Percentiles rank a stretch among this genome's conserved stretches.
Evolutionary conservation across 2,797 vertebrate genomes (phyloP).

Genomic region (Enteromius paludinosus): DNA sequence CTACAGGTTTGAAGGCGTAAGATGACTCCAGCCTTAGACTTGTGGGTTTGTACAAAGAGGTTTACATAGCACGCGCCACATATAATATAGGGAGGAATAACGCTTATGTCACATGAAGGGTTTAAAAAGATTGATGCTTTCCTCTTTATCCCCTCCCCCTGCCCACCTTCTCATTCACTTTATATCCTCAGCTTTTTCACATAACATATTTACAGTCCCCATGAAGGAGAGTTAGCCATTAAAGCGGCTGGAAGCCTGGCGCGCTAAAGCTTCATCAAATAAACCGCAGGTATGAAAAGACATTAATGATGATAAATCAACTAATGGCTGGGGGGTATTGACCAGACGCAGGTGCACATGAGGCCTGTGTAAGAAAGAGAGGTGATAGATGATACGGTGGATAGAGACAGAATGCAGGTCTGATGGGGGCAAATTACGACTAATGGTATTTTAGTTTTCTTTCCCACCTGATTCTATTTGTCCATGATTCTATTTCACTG

Average conservation of each 20-base stretch:
- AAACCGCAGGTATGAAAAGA: conserved; percentile 54
- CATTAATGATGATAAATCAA: conserved; percentile 60
- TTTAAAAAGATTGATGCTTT: conserved; percentile 12
- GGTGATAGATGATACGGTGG: conserved; percentile 34
- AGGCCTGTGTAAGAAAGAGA: conserved; percentile 24
- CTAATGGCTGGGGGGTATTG: conserved; percentile 49
- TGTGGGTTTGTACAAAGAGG: neutral
- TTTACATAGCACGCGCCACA: neutral
- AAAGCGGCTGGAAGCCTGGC: conserved; percentile 24
- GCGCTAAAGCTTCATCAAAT: conserved; percentile 57
- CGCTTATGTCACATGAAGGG: neutral
- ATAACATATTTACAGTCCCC: conserved; percentile 32
- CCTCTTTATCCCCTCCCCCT: conserved; percentile 4
- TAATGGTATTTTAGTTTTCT: conserved; percentile 51
- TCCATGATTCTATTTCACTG: conserved; percentile 33
- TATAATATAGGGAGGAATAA: conserved; percentile 4
- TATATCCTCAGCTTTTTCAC: conserved; percentile 36
- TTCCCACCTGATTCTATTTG: conserved; percentile 41
- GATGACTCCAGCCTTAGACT: neutral
- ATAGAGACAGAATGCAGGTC: conserved; percentile 36
- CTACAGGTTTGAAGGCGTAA: neutral
- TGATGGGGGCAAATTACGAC: conserved; percentile 38
- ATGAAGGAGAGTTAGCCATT: conserved; percentile 37
- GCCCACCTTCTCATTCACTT: conserved; percentile 9
- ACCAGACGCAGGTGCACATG: conserved; percentile 28